A percentile compares a stretch with the other conserved stretches of the same genome.
phyloP scores from a whole-genome alignment of 2,113 vertebrate genomes.

The Rana temporaria region DNA sequence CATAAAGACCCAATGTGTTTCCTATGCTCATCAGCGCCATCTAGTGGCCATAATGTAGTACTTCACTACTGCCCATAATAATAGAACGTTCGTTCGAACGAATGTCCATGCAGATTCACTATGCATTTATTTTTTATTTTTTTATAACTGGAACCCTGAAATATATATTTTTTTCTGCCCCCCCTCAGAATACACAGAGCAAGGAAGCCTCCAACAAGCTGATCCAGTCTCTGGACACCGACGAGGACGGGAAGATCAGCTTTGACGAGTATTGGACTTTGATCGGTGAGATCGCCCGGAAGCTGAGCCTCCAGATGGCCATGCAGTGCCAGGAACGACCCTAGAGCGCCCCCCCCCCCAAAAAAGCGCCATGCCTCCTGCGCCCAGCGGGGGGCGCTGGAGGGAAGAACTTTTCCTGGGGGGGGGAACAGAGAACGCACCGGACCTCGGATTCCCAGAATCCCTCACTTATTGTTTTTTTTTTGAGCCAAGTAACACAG shows the following conservation, averaged over 20 bases:
- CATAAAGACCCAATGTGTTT: too few relatives aligned
- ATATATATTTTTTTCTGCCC: too few relatives aligned
- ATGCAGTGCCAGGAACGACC: constrained; percentile 38
- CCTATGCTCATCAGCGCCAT: too few relatives aligned
- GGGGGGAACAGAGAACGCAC: not conserved
- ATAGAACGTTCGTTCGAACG: too few relatives aligned
- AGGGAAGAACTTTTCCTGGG: not conserved
- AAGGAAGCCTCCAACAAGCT: constrained; percentile 75
- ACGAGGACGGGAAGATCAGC: constrained; percentile 75
- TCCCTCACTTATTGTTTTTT: not conserved
- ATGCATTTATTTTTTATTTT: too few relatives aligned
- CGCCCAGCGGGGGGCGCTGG: not conserved
- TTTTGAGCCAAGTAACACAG: constrained; percentile 43
- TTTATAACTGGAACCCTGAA: too few relatives aligned
- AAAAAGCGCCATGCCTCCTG: not conserved
- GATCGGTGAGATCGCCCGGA: constrained; percentile 76
- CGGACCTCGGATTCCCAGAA: not conserved
- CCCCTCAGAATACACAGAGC: constrained; percentile 74
- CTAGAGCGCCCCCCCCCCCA: too few relatives aligned
- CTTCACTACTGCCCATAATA: too few relatives aligned
- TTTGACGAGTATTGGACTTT: constrained; percentile 81
- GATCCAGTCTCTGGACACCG: constrained; percentile 76
- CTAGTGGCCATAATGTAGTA: too few relatives aligned
- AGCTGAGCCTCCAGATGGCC: constrained; percentile 46
- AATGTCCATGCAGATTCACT: too few relatives aligned